Percentiles rank a stretch among this genome's conserved stretches.
phyloP scores from a whole-genome alignment of 2,797 vertebrate genomes.

The Hydrocynus forskahlii region DNA sequence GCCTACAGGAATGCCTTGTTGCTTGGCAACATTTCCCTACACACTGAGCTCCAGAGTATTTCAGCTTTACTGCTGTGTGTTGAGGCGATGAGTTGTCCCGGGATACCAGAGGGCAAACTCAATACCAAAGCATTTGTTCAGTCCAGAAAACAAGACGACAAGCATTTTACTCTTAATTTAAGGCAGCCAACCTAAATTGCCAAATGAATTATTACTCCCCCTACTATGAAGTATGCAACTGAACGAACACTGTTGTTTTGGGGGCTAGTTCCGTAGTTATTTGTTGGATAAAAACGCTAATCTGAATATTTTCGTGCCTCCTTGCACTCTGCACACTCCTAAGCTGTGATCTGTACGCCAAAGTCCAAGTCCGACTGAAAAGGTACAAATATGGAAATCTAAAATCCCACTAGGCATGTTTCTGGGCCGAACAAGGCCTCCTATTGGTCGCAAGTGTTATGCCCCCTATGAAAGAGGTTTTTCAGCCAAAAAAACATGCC shows the following conservation, averaged over 20 bases:
- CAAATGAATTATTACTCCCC: neutral
- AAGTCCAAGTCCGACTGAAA: slow-evolving; percentile 39
- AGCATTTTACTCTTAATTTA: neutral
- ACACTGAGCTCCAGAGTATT: slow-evolving; percentile 44
- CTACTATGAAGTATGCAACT: neutral
- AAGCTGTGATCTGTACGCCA: slow-evolving; percentile 32
- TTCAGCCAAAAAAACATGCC: slow-evolving; percentile 62
- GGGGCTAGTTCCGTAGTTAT: neutral
- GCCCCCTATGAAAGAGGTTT: slow-evolving; percentile 61
- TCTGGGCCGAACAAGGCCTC: slow-evolving; percentile 51
- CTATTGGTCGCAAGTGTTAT: slow-evolving; percentile 51
- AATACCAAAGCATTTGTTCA: slow-evolving; percentile 39
- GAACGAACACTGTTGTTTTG: neutral
- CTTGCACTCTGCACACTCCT: slow-evolving; percentile 8
- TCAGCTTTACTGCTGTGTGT: slow-evolving; percentile 40
- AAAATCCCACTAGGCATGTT: slow-evolving; percentile 47
- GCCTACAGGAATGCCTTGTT: slow-evolving; percentile 61
- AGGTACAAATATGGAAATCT: slow-evolving; percentile 50
- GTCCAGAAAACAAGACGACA: slow-evolving; percentile 3
- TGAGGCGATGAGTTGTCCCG: slow-evolving; percentile 49
- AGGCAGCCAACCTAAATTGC: neutral
- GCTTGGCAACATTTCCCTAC: slow-evolving; percentile 67
- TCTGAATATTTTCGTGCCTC: slow-evolving; percentile 4
- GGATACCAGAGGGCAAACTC: slow-evolving; percentile 54
- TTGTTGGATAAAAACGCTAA: neutral